Base-by-base conservation (phyloP, 2,797 vertebrate genomes). In the Micrastur ruficollis region DNA sequence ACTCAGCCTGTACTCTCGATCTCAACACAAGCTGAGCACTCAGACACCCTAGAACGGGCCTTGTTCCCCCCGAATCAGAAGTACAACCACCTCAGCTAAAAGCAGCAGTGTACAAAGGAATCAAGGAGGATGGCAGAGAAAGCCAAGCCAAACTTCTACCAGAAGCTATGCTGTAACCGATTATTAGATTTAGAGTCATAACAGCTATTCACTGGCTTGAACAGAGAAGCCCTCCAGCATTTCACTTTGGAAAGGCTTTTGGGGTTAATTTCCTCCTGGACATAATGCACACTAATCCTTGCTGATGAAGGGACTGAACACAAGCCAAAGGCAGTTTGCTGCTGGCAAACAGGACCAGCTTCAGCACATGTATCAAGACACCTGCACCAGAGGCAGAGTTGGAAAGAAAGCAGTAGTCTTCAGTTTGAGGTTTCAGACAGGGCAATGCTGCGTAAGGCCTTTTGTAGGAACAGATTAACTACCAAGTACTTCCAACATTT, bases 291-390 rank as follows among this genome's bases (percentile, higher is more conserved):
- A 32, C 66, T 96, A 95, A 97, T 94, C 93, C 82, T 67, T 86
- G 83, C 68, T 93, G 95, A 75, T 95, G 93, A 82, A 91, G 79
- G 70, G 76, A 49, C 94, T 95, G 93, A 96, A 89, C 7, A 52
- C 27, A 49, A 93, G 85, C 97, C 94, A 96, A 95, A 97, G 96
- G 87, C 91, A 95, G 86, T 95, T 82, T 95, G 94, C 95, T 90
- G 94, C 74, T 63, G 90, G 70, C 78, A 85, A 80, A 90, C 88
- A 18, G 32, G 42, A 42, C 70, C 90, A 93, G 74, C 44, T 89
- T 74, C 81, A 80, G 29, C 2, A 1, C 25, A 3, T 2, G 5
- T 26, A 80, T 49, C 5, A 42, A 65, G 81, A 78, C 56, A 92
- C 63, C 61, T 68, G 78, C 71, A 53, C 32, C 63, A 79, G 16